Evolutionary conservation across 2,113 vertebrate genomes (phyloP).

Genomic region (Opisthocomus hoazin): DNA sequence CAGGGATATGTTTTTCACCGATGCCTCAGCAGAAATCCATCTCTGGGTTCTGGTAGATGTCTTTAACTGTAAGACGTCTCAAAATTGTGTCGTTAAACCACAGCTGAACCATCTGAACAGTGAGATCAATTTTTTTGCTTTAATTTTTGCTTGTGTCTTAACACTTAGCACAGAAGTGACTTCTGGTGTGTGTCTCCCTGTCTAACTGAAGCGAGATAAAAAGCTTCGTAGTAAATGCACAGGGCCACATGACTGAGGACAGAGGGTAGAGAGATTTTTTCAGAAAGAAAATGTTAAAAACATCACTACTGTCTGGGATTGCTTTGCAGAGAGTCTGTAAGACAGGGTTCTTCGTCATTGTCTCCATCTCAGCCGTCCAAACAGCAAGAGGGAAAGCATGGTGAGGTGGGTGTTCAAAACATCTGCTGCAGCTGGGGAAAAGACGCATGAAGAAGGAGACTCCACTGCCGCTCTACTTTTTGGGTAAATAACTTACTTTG

Average conservation of each 20-base stretch:
- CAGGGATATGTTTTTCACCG: background rate
- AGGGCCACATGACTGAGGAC: background rate
- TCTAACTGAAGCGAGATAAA: background rate
- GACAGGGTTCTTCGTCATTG: background rate
- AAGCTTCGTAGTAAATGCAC: background rate
- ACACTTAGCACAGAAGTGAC: background rate
- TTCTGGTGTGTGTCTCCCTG: accelerated
- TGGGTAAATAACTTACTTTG: background rate
- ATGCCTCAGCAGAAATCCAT: background rate
- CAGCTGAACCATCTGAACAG: background rate
- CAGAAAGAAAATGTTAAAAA: background rate
- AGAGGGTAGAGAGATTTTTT: background rate
- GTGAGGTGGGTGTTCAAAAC: background rate
- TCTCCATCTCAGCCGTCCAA: background rate
- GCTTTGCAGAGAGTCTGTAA: background rate
- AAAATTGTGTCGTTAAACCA: background rate
- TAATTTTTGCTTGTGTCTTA: background rate
- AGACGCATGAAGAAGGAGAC: background rate
- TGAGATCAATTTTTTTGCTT: background rate
- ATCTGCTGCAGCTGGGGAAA: background rate
- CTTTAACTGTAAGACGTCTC: background rate
- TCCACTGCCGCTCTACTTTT: background rate
- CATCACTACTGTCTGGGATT: background rate
- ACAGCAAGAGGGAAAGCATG: background rate
- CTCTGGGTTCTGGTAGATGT: background rate